Evolutionary conservation across 2,797 vertebrate species (phyloP), one percentile per base, ranked within the genome.

Genomic region (Muscicapa comitata): DNA sequence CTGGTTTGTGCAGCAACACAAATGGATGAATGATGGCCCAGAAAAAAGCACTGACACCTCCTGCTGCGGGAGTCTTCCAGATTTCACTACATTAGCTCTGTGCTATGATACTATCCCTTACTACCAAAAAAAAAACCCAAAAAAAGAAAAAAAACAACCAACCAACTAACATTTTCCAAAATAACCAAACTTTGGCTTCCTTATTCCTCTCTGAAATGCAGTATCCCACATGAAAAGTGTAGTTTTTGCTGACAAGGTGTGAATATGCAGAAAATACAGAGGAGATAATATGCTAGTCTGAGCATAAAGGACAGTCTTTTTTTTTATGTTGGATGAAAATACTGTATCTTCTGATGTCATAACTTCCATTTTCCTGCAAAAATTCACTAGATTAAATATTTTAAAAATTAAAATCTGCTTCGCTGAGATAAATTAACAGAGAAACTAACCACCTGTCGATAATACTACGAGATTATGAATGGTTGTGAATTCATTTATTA

Each of bases 161-260:
- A 28, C 0, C 37, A 48, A 35, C 4, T 2, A 57, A 18, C 3
- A 5, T 37, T 6, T 10, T 13, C 15, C 12, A 10, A 42, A 48
- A 8, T 7, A 59, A n/a, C 6, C 5, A 9, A 29, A 19, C 5
- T 33, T 51, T 28, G 2, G 1, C 12, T 48, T 67, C 35, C 8
- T 54, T 6, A 7, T 75, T 85, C 63, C 9, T 50, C 16, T 82
- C 23, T 50, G 50, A 82, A 78, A 75, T 20, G 20, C 8, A 75
- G n/a, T 23, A 71, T 21, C 4, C 21, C 12, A 58, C 19, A 7
- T 17, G 29, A 62, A 62, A 80, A 78, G 35, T 20, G 7, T 9
- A 51, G 5, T 1, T 38, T 88, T 66, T 75, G 15, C 16, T 71
- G 28, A 38, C 4, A 42, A 8, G 9, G 3, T 71, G 13, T 81